phyloP scores from a whole-genome alignment of 2,888 invertebrate species.

The Xanthorhoe designata region DNA sequence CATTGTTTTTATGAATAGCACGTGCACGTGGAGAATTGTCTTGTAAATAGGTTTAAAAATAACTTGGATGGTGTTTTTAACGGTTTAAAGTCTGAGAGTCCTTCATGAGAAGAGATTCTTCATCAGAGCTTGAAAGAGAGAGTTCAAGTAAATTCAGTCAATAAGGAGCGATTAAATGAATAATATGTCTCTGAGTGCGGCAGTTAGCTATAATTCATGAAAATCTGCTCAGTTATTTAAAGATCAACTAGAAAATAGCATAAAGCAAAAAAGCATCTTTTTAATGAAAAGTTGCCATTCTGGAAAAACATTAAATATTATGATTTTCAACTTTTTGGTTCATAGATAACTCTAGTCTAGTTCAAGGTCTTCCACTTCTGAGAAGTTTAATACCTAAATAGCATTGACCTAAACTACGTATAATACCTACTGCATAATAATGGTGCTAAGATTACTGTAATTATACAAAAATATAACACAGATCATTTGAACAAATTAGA shows the following conservation, averaged over 20 bases:
- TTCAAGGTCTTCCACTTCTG: conserved; percentile 16
- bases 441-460: conserved; percentile 20
- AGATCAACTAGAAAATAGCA: too few species aligned
- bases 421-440: conserved; percentile 25
- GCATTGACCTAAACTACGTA: conserved; percentile 29
- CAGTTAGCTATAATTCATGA: too few species aligned
- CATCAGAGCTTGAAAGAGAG: too few species aligned
- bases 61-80: not conserved
- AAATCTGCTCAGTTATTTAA: too few species aligned
- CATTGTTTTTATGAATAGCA: conserved; percentile 24
- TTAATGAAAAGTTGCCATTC: too few species aligned
- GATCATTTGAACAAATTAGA: conserved; percentile 13
- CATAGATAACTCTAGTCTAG: conserved; percentile 8
- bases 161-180: too few species aligned
- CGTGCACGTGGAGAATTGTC: conserved; percentile 24
- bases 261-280: too few species aligned
- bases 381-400: conserved; percentile 16
- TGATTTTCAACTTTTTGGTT: not conserved
- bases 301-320: not conserved
- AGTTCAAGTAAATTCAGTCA: too few species aligned
- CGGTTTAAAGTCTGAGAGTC: not conserved
- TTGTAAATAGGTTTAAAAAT: not conserved
- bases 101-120: too few species aligned
- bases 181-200: too few species aligned
- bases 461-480: conserved; percentile 22